Evolutionary conservation across 1,140 invertebrate species (phyloP), one percentile per base, ranked within the genome.

Genomic region (Helicoverpa armigera): DNA sequence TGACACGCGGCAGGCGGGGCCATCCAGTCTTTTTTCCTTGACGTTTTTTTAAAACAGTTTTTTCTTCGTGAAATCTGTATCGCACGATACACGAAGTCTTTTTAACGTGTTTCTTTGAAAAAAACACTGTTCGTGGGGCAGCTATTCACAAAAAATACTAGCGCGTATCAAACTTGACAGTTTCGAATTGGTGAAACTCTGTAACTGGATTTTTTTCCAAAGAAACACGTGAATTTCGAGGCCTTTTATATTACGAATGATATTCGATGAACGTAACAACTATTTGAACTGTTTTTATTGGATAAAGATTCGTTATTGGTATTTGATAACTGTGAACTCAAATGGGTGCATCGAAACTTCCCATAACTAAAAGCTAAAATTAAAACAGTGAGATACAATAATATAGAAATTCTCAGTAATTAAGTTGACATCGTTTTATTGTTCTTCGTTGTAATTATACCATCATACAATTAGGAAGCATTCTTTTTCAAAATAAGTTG

Each of bases 51-150:
- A 11, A 67, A 83, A 77, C 78, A 80, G 53, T 86, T 84, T 86
- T 87, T 86, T 86, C 79, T 78, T 87, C 81, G 83, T 86, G 86
- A 90, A 91, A 90, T 90, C 86, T 90, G 88, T 91, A 91, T 88
- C 86, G 90, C 88, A 90, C 90, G 85, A 88, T 86, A 86, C 83
- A 86, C 84, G 84, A 85, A 84, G 76, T 86, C 83, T 84, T 89
- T 86, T 84, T 82, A 23, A 83, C 74, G 74, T 86, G 74, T 70
- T 81, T 77, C 63, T 58, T 82, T 50, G 35, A 54, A 78, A 84
- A 80, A 85, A 85, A 82, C 74, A 80, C 12, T 65, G 18, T 73
- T 70, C 79, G 80, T 82, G 58, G 58, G 65, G 43, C 53, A 81
- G 60, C n/a, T 73, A 79, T 74, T 72, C 54, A 74, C 35, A 74